A percentile compares a stretch with the other conserved stretches of the same genome.
These are phyloP conservation scores for Sisor rabdophorus DNA, from an alignment of 2,113 vertebrate genomes.

Conservation along the genomic window DNA sequence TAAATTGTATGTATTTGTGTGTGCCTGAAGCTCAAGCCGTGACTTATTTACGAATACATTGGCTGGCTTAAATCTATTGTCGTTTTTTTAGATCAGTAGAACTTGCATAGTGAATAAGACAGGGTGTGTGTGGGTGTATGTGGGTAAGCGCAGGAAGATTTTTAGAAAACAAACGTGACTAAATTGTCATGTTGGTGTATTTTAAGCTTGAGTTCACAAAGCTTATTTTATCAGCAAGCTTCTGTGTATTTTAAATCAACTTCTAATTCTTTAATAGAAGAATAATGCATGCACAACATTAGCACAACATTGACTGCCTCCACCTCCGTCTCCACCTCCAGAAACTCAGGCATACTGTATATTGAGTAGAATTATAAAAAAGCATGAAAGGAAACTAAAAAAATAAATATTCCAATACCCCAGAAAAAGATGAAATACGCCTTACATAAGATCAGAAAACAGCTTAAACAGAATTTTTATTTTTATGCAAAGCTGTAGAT, in stretches of 20 bases:
- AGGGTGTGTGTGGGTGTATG: slow-evolving; percentile 7
- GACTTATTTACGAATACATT: slow-evolving; percentile 24
- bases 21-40: slow-evolving; percentile 14
- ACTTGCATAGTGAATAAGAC: slow-evolving; percentile 1
- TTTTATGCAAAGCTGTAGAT: slow-evolving; percentile 32
- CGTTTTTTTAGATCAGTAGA: slow-evolving; percentile 22
- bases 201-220: background rate
- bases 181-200: slow-evolving; percentile 19
- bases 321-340: slow-evolving; percentile 2
- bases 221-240: slow-evolving; percentile 13
- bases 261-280: slow-evolving; percentile 32
- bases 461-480: slow-evolving; percentile 10
- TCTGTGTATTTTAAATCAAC: slow-evolving; percentile 7
- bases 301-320: slow-evolving; percentile 2
- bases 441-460: slow-evolving; percentile 16
- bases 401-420: slow-evolving; percentile 14
- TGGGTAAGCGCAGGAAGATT: background rate
- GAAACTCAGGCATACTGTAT: slow-evolving; percentile 15
- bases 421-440: slow-evolving; percentile 4
- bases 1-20: background rate
- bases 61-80: slow-evolving; percentile 33
- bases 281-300: slow-evolving; percentile 12
- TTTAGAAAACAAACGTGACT: slow-evolving; percentile 15
- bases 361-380: slow-evolving; percentile 18
- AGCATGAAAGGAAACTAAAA: slow-evolving; percentile 8